phyloP scores from a whole-genome alignment of 2,113 vertebrate species.

The Eudyptes chrysolophus region DNA sequence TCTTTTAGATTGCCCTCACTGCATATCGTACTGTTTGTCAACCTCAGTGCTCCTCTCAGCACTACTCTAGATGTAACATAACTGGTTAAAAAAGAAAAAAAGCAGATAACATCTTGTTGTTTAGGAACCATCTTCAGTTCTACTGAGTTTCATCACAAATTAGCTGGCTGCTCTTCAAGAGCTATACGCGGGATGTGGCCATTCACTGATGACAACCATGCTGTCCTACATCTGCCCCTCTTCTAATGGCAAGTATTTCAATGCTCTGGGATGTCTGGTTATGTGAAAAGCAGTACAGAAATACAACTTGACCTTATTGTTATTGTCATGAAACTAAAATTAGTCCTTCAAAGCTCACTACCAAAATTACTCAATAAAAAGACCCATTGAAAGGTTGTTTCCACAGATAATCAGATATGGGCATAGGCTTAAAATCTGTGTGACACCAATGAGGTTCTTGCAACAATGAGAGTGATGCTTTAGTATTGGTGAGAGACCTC shows the following conservation, averaged over 20 bases:
- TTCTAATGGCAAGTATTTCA: neutral
- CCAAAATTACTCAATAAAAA: neutral
- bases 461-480: slow-evolving; percentile 23
- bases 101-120: neutral
- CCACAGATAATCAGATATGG: slow-evolving; percentile 62
- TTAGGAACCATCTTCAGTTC: neutral
- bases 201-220: neutral
- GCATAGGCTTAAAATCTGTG: slow-evolving; percentile 42
- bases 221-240: neutral
- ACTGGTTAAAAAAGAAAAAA: neutral
- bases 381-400: slow-evolving; percentile 48
- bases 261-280: neutral
- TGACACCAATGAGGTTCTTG: slow-evolving; percentile 52
- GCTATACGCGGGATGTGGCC: neutral
- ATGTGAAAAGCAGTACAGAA: slow-evolving; percentile 26
- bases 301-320: slow-evolving; percentile 61
- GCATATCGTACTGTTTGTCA: fast-evolving
- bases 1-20: neutral
- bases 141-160: neutral
- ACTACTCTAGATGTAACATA: neutral
- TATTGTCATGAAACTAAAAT: slow-evolving; percentile 59
- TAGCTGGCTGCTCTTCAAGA: neutral
- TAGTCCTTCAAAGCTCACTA: slow-evolving; percentile 29
- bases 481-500: neutral
- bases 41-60: neutral